These are phyloP conservation scores for Arrhamphus sclerolepis DNA, from an alignment of 2,797 vertebrate genomes.

Conservation along the genomic window DNA sequence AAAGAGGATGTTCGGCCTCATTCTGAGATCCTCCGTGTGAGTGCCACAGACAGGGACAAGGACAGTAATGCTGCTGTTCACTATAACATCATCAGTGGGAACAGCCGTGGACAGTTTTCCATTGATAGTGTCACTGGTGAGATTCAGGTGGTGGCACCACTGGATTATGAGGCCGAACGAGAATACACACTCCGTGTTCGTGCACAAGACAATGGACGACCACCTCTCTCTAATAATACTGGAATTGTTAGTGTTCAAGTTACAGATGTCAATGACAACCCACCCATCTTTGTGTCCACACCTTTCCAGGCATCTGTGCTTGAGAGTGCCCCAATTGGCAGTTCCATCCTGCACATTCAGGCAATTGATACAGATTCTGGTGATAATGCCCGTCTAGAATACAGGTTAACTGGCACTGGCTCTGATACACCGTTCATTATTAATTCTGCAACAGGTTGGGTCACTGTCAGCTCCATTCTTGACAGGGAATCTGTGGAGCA, in stretches of 20 bases:
- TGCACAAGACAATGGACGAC: conserved; percentile 94
- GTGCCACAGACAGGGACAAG: conserved; percentile 92
- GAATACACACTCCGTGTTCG: conserved; percentile 93
- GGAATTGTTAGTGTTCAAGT: conserved; percentile 95
- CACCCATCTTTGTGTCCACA: conserved; percentile 97
- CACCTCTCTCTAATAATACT: conserved; percentile 96
- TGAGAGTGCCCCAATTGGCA: conserved; percentile 93
- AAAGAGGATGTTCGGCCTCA: conserved; percentile 93
- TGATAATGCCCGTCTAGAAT: conserved; percentile 93
- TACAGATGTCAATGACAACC: conserved; percentile 95
- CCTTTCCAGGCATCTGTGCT: conserved; percentile 96
- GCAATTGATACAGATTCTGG: conserved; percentile 95
- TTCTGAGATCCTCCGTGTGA: conserved; percentile 89
- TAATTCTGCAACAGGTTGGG: conserved; percentile 96
- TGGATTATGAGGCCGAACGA: conserved; percentile 94
- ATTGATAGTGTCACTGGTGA: conserved; percentile 95
- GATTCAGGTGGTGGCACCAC: conserved; percentile 92
- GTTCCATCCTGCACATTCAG: conserved; percentile 97
- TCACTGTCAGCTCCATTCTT: conserved; percentile 91
- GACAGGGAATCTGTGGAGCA: conserved; percentile 95
- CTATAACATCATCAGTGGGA: conserved; percentile 97
- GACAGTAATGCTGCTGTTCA: conserved; percentile 94
- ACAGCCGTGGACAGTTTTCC: conserved; percentile 95
- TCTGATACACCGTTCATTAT: conserved; percentile 92
- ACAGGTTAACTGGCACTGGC: conserved; percentile 88